Conservation (phyloP, 2,797 vertebrate species). For the Paguma larvata region DNA sequence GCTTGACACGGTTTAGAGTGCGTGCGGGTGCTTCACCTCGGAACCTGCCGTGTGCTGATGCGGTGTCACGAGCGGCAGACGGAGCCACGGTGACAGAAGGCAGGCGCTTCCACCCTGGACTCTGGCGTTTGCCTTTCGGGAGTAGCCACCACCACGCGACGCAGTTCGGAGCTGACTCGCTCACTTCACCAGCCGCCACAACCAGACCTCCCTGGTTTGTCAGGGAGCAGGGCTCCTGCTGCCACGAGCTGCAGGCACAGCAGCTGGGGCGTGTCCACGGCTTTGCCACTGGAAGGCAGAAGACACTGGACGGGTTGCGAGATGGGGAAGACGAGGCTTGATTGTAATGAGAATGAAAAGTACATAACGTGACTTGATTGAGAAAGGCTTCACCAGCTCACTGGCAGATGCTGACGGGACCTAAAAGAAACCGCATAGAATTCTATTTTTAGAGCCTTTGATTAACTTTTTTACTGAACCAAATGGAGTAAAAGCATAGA, state of each 20-base stretch:
- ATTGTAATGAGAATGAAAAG: background rate
- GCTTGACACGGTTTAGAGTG: background rate
- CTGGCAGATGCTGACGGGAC: background rate
- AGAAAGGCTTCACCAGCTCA: background rate
- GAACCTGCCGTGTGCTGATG: accelerated
- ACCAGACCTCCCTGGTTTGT: too few relatives aligned
- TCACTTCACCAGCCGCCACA: background rate
- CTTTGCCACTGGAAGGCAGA: background rate
- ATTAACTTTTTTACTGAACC: background rate
- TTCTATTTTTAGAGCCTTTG: background rate
- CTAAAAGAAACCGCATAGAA: background rate
- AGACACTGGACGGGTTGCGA: background rate
- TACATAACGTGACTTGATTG: too few relatives aligned
- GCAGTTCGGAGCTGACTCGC: background rate
- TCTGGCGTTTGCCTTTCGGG: background rate
- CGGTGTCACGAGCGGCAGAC: accelerated
- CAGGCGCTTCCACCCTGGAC: background rate
- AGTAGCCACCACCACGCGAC: accelerated
- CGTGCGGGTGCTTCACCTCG: accelerated
- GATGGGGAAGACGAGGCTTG: background rate
- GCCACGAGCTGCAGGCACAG: background rate
- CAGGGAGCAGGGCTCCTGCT: background rate
- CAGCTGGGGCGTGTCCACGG: accelerated
- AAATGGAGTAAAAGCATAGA: background rate
- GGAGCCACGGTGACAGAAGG: background rate